Evolutionary conservation across 2,888 invertebrate species (phyloP).

Genomic region (Eristalis arbustorum): DNA sequence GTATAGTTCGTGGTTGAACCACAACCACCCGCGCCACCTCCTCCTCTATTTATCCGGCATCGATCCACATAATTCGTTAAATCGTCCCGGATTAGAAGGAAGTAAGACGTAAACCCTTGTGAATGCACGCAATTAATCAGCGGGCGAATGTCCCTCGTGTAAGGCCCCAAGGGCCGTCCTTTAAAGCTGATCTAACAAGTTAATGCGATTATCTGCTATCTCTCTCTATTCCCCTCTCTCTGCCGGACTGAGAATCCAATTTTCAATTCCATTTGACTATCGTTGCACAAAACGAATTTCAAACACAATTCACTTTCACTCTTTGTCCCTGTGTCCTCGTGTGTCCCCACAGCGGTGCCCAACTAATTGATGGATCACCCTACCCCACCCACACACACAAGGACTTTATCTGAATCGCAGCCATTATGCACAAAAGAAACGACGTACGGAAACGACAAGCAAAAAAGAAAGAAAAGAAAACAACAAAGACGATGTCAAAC

Average conservation of each 20-base stretch:
- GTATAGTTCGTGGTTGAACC: too few relatives aligned
- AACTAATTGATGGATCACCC: slow-evolving; percentile 54
- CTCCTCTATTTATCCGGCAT: too few relatives aligned
- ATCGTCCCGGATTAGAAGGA: too few relatives aligned
- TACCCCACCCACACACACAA: not conserved
- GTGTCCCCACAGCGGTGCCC: not conserved
- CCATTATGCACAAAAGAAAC: not conserved
- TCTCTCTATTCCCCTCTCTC: not conserved
- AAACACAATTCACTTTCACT: slow-evolving; percentile 57
- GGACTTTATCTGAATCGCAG: not conserved
- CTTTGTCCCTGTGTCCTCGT: not conserved
- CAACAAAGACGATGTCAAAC: slow-evolving; percentile 41
- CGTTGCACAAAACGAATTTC: slow-evolving; percentile 44
- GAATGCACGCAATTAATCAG: not conserved
- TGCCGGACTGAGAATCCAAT: not conserved
- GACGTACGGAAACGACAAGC: not conserved
- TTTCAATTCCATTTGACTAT: slow-evolving; percentile 27
- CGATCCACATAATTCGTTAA: too few relatives aligned
- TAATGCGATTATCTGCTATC: not conserved
- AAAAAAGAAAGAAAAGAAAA: slow-evolving; percentile 1
- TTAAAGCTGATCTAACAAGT: not conserved
- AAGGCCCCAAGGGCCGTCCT: not conserved
- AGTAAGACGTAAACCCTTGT: not conserved
- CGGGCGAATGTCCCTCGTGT: not conserved
- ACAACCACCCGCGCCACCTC: too few relatives aligned